These are phyloP conservation scores for Trisateles emortualis DNA, from an alignment of 2,888 invertebrate genomes.

Conservation along the genomic window DNA sequence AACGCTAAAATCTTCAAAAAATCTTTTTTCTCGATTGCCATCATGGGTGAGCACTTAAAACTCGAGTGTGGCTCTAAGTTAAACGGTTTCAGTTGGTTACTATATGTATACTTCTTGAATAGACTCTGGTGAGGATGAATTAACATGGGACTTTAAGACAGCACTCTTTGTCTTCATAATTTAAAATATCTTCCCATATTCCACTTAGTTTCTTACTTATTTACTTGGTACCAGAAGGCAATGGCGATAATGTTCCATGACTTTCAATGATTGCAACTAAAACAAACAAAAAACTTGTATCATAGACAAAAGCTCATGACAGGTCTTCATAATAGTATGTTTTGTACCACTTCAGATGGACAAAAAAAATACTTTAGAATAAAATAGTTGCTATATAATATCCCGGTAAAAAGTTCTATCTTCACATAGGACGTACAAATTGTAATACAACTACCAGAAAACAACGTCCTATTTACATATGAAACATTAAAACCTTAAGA, in stretches of 20 bases:
- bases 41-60: too few relatives aligned
- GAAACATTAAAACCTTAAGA: too few relatives aligned
- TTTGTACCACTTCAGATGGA: too few relatives aligned
- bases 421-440: constrained; percentile 21
- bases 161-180: constrained; percentile 4
- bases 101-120: too few relatives aligned
- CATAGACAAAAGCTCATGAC: too few relatives aligned
- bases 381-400: constrained; percentile 23
- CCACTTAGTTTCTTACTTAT: constrained; percentile 18
- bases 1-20: too few relatives aligned
- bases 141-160: constrained; percentile 5
- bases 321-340: too few relatives aligned
- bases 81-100: too few relatives aligned
- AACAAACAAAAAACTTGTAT: too few relatives aligned
- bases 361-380: constrained; percentile 14
- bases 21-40: background rate
- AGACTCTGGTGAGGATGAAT: too few relatives aligned
- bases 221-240: constrained; percentile 26
- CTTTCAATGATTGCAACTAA: background rate
- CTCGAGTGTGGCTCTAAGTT: too few relatives aligned
- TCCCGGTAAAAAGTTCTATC: constrained; percentile 22
- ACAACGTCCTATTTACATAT: too few relatives aligned
- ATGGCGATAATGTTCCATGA: constrained; percentile 6
- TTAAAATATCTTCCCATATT: constrained; percentile 5
- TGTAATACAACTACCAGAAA: constrained; percentile 1